Evolutionary conservation across 2,888 invertebrate species (phyloP), one percentile per base, ranked within the genome.

Genomic region (Petrolisthes cinctipes): DNA sequence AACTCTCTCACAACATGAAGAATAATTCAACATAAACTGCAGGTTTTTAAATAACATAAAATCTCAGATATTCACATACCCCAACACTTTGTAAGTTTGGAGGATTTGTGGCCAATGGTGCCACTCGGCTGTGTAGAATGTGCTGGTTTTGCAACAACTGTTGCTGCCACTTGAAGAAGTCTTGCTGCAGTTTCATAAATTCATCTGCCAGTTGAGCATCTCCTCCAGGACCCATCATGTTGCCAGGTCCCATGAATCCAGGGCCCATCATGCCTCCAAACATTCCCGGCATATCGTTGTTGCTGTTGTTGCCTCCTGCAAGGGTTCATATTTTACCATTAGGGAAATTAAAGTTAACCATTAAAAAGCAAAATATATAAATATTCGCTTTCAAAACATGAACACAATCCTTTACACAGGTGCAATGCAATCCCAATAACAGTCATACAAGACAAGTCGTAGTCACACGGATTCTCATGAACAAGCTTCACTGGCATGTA

Each of bases 61-160:
- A 37, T 37, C 37, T 1, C 37, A 37, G 37, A 37, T 37, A 37
- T 37, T 37, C 7, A 86, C 86, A 57, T 20, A 89, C 87, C 85
- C 89, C 89, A 54, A 86, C 85, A 79, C 87, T 87, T 54, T 90
- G 88, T 37, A 90, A 75, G 23, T 78, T 76, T 20, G 85, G 88
- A 0, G 85, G 85, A 66, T 79, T 86, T 20, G 85, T 61, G 4
- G 91, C 91, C 6, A 91, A 84, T 1, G 91, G 91, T 9, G 90
- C 91, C 73, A 91, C 91, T 53, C 90, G 68, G 78, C 85, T 86
- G 82, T 91, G 91, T n/a, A 91, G 75, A 4, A 91, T 83, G 57
- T 90, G 90, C 76, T 91, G 91, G 83, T 91, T 91, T 51, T 91
- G 91, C 61, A 91, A 81, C 20, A 91, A 85, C 80, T 91, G 90